These are phyloP conservation scores for Chitala chitala DNA, from an alignment of 2,113 vertebrate genomes.

Conservation along the genomic window DNA sequence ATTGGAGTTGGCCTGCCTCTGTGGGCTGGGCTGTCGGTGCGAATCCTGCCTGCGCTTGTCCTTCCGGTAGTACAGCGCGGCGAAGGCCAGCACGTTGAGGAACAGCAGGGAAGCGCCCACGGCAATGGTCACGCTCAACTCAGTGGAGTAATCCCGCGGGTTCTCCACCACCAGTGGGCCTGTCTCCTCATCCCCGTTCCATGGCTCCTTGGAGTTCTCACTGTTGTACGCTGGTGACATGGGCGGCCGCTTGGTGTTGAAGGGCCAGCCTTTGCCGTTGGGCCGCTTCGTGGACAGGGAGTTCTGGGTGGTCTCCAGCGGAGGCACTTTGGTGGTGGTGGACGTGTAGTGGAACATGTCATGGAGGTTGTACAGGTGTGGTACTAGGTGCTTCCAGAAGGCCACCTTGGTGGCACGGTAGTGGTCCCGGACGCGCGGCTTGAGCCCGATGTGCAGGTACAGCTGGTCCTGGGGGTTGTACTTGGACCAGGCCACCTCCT, in stretches of 20 bases:
- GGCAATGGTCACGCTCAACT: conserved; percentile 95
- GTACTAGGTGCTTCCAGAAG: conserved; percentile 98
- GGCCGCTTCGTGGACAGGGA: conserved; percentile 87
- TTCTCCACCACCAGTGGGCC: conserved; percentile 86
- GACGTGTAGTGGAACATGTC: conserved; percentile 99
- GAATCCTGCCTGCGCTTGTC: conserved; percentile 94
- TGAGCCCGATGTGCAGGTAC: conserved; percentile 95
- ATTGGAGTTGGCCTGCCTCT: conserved; percentile 69
- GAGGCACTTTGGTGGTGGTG: conserved; percentile 95
- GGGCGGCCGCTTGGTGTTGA: conserved; percentile 88
- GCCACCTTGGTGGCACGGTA: conserved; percentile 98
- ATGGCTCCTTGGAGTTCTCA: conserved; percentile 77
- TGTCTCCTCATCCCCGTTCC: conserved; percentile 75
- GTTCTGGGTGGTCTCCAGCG: conserved; percentile 88
- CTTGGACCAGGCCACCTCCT: conserved; percentile 98
- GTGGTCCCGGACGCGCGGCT: conserved; percentile 93
- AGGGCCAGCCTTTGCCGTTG: conserved; percentile 79
- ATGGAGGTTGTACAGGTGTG: conserved; percentile 94
- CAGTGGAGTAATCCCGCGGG: conserved; percentile 92
- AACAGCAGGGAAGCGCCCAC: conserved; percentile 95
- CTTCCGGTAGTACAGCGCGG: conserved; percentile 96
- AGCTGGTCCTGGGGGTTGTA: conserved; percentile 97
- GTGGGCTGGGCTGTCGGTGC: conserved; percentile 82
- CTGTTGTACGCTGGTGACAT: conserved; percentile 91
- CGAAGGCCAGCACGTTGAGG: conserved; percentile 94